Conservation (phyloP, 2,113 vertebrate species). For the Sula dactylatra region DNA sequence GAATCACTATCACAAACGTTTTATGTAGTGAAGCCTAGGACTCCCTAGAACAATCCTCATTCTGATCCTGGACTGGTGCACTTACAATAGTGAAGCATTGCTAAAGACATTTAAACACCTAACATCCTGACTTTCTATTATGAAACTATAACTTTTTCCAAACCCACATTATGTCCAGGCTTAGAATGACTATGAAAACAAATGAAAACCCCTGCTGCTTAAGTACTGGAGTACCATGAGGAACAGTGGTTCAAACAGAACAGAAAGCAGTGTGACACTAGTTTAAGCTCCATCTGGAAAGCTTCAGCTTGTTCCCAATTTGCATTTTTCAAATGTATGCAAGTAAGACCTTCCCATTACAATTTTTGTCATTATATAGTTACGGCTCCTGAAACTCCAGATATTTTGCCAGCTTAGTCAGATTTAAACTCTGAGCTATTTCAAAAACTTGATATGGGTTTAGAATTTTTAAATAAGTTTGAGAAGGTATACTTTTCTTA, state of each 20-base stretch:
- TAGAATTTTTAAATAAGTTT: neutral
- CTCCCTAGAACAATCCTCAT: neutral
- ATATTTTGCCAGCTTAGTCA: neutral
- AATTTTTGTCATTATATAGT: neutral
- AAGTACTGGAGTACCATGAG: accelerated
- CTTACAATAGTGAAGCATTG: neutral
- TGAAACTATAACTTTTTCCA: neutral
- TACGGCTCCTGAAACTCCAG: neutral
- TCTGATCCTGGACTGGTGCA: neutral
- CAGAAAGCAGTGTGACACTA: neutral
- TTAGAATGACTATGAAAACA: neutral
- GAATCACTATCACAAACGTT: accelerated
- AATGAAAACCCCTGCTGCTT: neutral
- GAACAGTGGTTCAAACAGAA: neutral
- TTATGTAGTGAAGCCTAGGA: neutral
- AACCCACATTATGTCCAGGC: accelerated
- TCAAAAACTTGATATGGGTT: neutral
- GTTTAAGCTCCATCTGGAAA: neutral
- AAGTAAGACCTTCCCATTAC: neutral
- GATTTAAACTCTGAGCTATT: neutral
- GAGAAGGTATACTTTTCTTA: neutral
- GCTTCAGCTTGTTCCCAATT: neutral
- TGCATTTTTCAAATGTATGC: neutral
- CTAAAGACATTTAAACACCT: neutral
- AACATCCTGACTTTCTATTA: neutral